Percentiles rank a stretch among this genome's conserved stretches.
Evolutionary conservation across 2,888 invertebrate species (phyloP).

Genomic region (Diogma glabrata): DNA sequence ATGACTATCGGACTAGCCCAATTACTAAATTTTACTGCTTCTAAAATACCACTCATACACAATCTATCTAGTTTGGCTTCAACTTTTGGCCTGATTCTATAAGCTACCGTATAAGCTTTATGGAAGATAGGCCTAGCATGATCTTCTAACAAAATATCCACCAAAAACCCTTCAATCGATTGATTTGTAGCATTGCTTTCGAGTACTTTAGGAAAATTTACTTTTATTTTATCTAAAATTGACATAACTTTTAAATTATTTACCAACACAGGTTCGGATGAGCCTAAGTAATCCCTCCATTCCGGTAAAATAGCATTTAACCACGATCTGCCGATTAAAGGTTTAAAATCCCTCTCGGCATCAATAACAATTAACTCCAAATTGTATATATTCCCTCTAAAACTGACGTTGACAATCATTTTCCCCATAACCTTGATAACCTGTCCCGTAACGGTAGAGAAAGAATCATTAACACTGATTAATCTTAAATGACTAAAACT

Average conservation of each 20-base stretch:
- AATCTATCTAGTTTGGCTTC: conserved; percentile 16
- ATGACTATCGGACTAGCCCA: conserved; percentile 24
- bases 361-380: background rate
- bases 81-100: conserved; percentile 17
- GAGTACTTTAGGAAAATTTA: background rate
- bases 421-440: background rate
- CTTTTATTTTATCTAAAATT: background rate
- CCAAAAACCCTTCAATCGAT: background rate
- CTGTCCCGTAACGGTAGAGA: too few relatives aligned
- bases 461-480: background rate
- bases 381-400: background rate
- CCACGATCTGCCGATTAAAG: background rate
- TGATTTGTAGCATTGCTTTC: background rate
- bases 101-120: conserved; percentile 19
- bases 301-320: background rate
- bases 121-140: conserved; percentile 14
- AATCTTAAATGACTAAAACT: too few relatives aligned
- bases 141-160: background rate
- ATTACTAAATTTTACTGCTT: conserved; percentile 16
- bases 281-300: background rate
- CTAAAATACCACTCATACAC: conserved; percentile 16
- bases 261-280: too few relatives aligned
- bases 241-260: too few relatives aligned
- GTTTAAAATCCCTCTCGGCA: background rate
- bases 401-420: background rate